These are phyloP conservation scores for Arctia plantaginis DNA, from an alignment of 2,888 invertebrate genomes.

Conservation along the genomic window DNA sequence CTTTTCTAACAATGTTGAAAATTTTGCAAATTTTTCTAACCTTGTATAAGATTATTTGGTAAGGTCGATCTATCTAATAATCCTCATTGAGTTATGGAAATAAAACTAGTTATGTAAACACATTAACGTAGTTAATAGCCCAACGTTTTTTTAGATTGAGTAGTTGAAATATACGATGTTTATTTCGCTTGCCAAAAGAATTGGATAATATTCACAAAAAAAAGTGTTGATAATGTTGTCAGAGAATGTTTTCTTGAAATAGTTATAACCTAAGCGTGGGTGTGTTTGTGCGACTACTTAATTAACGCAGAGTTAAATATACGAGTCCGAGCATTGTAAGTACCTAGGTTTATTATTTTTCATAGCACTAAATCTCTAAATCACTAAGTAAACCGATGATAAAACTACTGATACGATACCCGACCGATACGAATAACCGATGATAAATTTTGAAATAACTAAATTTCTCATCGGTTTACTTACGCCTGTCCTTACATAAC, in stretches of 20 bases:
- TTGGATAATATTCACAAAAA: neutral
- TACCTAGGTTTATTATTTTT: neutral
- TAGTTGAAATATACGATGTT: neutral
- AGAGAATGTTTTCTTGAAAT: neutral
- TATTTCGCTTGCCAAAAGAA: neutral
- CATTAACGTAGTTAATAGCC: neutral
- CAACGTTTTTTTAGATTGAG: neutral
- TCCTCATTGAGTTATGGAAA: neutral
- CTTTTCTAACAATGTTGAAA: no score
- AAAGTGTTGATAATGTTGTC: neutral
- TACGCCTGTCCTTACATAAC: no score
- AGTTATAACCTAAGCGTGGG: neutral
- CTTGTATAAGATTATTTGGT: neutral
- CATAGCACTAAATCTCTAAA: neutral
- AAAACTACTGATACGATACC: no score
- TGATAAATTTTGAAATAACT: no score
- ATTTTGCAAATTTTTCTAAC: neutral
- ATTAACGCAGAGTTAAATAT: neutral
- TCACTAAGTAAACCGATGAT: no score
- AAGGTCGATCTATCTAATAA: neutral
- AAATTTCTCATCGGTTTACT: no score
- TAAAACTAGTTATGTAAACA: neutral
- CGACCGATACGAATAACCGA: no score
- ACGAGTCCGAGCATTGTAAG: neutral
- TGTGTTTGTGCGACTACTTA: neutral